Conservation (phyloP, 2,888 invertebrate genomes). For the Nesidiocoris tenuis region DNA sequence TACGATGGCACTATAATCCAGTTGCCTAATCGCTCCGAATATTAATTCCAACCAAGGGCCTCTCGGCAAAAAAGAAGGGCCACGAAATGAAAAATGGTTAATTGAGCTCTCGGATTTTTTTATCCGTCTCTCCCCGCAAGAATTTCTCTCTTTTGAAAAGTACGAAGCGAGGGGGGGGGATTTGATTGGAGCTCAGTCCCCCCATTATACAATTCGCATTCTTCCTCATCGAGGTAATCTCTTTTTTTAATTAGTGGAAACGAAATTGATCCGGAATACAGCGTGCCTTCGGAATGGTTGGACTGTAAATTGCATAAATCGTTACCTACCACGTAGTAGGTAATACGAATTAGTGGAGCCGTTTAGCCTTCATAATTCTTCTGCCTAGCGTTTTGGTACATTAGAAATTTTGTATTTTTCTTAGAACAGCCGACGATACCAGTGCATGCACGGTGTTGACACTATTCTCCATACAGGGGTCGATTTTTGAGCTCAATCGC, state of each 20-base stretch:
- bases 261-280: too few species aligned
- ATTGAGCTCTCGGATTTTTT: neutral
- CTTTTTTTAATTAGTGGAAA: neutral
- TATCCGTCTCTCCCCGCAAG: neutral
- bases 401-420: too few species aligned
- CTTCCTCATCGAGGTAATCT: neutral
- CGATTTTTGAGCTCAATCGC: too few species aligned
- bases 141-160: neutral
- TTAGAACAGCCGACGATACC: too few species aligned
- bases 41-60: neutral
- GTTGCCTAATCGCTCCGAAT: neutral
- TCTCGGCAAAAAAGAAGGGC: neutral
- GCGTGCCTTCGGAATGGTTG: too few species aligned
- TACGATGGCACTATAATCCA: neutral
- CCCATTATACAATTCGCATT: neutral
- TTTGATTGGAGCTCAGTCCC: neutral
- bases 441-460: too few species aligned
- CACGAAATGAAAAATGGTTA: neutral
- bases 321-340: too few species aligned
- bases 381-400: too few species aligned
- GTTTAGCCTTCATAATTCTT: too few species aligned
- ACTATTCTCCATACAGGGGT: too few species aligned
- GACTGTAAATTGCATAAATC: too few species aligned
- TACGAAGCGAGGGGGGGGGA: neutral
- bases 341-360: too few species aligned